Evolutionary conservation across 2,888 invertebrate species (phyloP).

Genomic region (Rotaria magnacalcarata): DNA sequence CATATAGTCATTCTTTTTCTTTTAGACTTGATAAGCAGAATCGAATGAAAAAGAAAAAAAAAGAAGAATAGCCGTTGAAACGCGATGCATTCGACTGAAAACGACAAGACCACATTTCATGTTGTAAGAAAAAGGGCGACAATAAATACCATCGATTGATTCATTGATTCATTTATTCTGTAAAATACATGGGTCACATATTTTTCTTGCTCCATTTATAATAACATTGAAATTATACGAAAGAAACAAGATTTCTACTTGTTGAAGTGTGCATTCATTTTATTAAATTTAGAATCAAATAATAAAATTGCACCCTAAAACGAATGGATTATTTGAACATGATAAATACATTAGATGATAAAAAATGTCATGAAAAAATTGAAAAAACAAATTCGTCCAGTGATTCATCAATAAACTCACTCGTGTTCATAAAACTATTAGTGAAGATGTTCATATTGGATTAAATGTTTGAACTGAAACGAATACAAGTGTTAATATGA

Average conservation of each 20-base stretch:
- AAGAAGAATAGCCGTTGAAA: not conserved
- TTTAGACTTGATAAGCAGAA: too few species aligned
- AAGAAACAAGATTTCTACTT: too few species aligned
- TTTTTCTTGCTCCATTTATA: too few species aligned
- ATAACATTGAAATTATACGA: too few species aligned
- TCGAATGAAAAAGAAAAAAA: too few species aligned
- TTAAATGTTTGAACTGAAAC: not conserved
- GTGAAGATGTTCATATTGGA: not conserved
- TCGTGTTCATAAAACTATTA: not conserved
- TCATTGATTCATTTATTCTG: too few species aligned
- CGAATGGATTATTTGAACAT: not conserved
- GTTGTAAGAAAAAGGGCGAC: not conserved
- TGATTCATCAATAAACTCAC: not conserved
- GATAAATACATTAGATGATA: not conserved
- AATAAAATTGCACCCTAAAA: not conserved
- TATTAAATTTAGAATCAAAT: not conserved
- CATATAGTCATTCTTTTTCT: too few species aligned
- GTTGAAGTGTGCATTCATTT: too few species aligned
- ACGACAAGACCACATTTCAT: not conserved
- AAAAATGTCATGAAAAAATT: not conserved
- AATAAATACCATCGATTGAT: not conserved
- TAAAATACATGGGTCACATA: too few species aligned
- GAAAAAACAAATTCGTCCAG: too few species aligned
- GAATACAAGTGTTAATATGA: not conserved
- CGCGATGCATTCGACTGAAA: too few species aligned